Percentiles rank a stretch among this genome's conserved stretches.
phyloP scores from a whole-genome alignment of 2,888 invertebrate species.

The Octodonta nipae region DNA sequence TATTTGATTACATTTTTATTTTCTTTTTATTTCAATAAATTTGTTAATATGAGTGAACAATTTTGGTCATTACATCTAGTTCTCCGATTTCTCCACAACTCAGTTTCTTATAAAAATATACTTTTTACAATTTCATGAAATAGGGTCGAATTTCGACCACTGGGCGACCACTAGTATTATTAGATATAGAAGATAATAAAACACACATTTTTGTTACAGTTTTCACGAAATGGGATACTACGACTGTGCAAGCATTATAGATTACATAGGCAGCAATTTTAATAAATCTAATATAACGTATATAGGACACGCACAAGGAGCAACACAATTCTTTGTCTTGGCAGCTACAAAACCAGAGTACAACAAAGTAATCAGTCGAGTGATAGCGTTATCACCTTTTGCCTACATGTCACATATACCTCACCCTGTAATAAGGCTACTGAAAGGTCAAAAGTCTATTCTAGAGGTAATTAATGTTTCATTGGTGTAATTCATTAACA shows the following conservation, averaged over 20 bases:
- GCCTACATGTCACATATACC: conserved; percentile 7
- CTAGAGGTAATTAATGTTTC: conserved; percentile 3
- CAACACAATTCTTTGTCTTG: conserved; percentile 33
- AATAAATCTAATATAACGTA: conserved; percentile 47
- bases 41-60: too few relatives aligned
- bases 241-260: conserved; percentile 65
- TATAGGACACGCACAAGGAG: conserved; percentile 63
- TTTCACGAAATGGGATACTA: conserved; percentile 65
- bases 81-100: too few relatives aligned
- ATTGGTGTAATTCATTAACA: too few relatives aligned
- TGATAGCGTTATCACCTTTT: conserved; percentile 13
- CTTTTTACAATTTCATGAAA: too few relatives aligned
- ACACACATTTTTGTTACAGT: too few relatives aligned
- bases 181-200: too few relatives aligned
- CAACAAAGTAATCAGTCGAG: conserved; percentile 41
- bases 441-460: not conserved
- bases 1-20: too few relatives aligned
- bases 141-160: too few relatives aligned
- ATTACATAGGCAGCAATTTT: conserved; percentile 47
- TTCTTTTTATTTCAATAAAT: too few relatives aligned
- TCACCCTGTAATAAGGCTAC: not conserved
- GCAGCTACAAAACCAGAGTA: conserved; percentile 44
- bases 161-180: too few relatives aligned
- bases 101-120: too few relatives aligned
- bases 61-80: too few relatives aligned